A percentile compares a stretch with the other conserved stretches of the same genome.
These are phyloP conservation scores for Turdus rufiventris DNA, from an alignment of 2,113 vertebrate species.

Conservation along the genomic window DNA sequence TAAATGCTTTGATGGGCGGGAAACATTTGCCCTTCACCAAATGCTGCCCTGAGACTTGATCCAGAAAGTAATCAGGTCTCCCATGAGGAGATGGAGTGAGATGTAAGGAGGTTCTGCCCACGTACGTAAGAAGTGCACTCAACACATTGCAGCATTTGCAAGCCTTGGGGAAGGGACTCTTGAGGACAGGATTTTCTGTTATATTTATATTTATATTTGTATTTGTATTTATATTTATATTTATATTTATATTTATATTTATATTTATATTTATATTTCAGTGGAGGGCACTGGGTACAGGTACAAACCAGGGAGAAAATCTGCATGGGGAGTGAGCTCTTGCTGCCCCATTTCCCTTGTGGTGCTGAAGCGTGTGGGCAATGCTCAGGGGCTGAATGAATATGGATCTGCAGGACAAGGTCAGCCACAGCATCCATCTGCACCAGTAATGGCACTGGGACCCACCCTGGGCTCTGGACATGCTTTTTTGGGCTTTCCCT, in stretches of 20 bases:
- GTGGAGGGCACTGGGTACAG: background rate
- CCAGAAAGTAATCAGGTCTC: background rate
- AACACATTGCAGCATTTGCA: accelerated
- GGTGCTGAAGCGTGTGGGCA: background rate
- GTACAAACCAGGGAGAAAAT: background rate
- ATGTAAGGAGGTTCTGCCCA: background rate
- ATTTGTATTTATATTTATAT: accelerated
- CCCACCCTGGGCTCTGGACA: background rate
- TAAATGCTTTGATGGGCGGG: background rate
- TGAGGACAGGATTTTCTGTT: background rate
- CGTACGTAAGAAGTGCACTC: accelerated
- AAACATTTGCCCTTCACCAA: background rate
- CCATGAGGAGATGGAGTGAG: background rate
- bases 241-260: background rate
- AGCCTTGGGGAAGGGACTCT: background rate
- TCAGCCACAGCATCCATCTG: background rate
- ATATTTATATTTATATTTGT: background rate
- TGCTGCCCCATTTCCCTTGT: background rate
- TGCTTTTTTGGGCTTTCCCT: background rate
- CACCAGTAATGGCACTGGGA: background rate
- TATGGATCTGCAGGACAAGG: background rate
- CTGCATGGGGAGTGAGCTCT: background rate
- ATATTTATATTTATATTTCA: background rate
- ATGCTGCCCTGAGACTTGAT: background rate
- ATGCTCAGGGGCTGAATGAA: background rate